phyloP scores from a whole-genome alignment of 2,113 vertebrate genomes.

The Sinocyclocheilus grahami region DNA sequence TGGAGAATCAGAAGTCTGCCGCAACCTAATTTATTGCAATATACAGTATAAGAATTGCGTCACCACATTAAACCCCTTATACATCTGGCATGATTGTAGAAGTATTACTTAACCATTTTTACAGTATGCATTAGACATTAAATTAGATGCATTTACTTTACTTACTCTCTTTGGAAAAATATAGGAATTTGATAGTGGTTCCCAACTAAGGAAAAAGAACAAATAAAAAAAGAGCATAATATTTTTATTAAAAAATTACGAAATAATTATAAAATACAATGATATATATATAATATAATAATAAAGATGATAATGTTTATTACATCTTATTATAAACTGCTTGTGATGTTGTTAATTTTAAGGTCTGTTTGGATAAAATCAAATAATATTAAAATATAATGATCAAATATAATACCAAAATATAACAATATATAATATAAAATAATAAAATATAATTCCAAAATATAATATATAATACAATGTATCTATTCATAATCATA shows the following conservation, averaged over 20 bases:
- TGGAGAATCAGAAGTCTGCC: neutral
- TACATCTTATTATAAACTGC: neutral
- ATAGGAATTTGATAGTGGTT: neutral
- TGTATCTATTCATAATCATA: too few relatives aligned
- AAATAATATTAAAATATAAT: too few relatives aligned
- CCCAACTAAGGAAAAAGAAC: neutral
- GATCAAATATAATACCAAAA: too few relatives aligned
- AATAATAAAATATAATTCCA: too few relatives aligned
- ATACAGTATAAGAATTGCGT: constrained; percentile 2
- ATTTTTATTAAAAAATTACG: neutral
- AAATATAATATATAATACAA: too few relatives aligned
- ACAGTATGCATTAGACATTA: neutral
- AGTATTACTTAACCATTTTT: neutral
- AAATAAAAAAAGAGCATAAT: neutral
- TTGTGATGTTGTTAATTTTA: too few relatives aligned
- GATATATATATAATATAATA: too few relatives aligned
- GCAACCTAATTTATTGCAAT: constrained; percentile 17
- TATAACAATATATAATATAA: too few relatives aligned
- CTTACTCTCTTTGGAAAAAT: neutral
- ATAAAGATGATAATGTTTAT: neutral
- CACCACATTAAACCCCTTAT: neutral
- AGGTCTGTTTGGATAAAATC: too few relatives aligned
- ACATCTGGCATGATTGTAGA: neutral
- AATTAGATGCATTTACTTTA: neutral
- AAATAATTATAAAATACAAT: neutral